Evolutionary conservation across 2,888 invertebrate genomes (phyloP), one percentile per base, ranked within the genome.

Genomic region (Saturnia japonica): DNA sequence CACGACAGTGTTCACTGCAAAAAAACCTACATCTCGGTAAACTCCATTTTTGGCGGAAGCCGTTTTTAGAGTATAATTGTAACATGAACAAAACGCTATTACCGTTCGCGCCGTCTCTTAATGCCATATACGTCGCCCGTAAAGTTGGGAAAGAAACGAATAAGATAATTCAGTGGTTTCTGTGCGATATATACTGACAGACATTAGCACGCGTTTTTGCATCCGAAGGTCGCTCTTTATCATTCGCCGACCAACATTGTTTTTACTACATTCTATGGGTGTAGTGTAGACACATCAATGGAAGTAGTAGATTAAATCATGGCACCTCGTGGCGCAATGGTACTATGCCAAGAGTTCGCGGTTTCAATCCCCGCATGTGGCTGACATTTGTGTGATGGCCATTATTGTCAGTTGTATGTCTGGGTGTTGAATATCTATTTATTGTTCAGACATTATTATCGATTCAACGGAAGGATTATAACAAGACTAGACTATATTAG

Each of bases 31-130:
- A 51, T 62, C 74, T 75, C 73, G 71, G 76, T 75, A 79, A 81
- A 76, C 75, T 74, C 91, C 88, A 82, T 89, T 87, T 89, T 88
- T 83, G 87, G 87, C 77, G 79, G 79, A 85, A 78, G 77, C 73
- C 72, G 75, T 79, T 78, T 60, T 78, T 74, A 74, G 64, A 64
- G 40, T 60, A 28, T 60, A 82, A 83, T 83, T 81, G 83, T 80
- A 78, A 73, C 40, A 40, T n/a, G 40, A n/a, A 40, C 64, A 40
- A 64, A 69, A 70, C 43, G 19, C 22, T 66, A 51, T 70, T 72
- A 72, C 72, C 43, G 45, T 70, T 66, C 60, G 51, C 68, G 71
- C 70, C 3, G 72, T 70, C 72, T 72, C 70, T 51, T 67, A 68
- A 70, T 9, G 57, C 74, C 73, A 68, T 73, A 66, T 74, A 25